Conservation (phyloP, 2,113 vertebrate genomes). For the Arizona elegans region DNA sequence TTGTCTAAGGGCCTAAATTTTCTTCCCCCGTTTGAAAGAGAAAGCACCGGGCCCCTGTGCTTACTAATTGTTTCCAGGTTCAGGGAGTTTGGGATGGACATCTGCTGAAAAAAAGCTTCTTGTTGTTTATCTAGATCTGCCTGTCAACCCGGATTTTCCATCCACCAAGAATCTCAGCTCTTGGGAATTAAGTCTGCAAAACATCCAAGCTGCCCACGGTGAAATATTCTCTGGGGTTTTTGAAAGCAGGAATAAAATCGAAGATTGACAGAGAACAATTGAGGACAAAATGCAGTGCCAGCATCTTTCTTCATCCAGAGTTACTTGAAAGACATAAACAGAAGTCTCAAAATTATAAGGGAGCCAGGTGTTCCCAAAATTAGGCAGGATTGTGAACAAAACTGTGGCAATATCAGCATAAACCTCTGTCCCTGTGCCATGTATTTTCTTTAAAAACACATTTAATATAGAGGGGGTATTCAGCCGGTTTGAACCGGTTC, state of each 20-base stretch:
- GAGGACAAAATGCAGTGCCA: neutral
- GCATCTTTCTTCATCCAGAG: neutral
- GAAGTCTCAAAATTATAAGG: neutral
- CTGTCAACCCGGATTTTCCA: slow-evolving; percentile 17
- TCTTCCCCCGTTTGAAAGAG: neutral
- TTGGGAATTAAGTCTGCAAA: slow-evolving; percentile 38
- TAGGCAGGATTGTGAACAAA: too few relatives aligned
- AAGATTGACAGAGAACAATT: neutral
- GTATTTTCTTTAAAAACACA: neutral
- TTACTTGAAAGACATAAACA: neutral
- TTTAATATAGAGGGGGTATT: neutral
- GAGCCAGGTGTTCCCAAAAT: neutral
- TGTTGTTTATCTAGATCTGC: neutral
- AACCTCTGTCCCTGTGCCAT: neutral
- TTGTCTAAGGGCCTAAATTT: slow-evolving; percentile 17
- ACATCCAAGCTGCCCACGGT: neutral
- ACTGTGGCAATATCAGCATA: neutral
- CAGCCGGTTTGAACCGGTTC: too few relatives aligned
- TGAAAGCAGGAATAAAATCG: neutral
- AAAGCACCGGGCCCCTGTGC: neutral
- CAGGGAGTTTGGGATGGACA: neutral
- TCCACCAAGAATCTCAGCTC: slow-evolving; percentile 28
- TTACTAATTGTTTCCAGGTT: slow-evolving; percentile 28
- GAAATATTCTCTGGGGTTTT: slow-evolving; percentile 19
- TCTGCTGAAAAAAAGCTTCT: neutral